Conservation (phyloP, 2,888 invertebrate genomes). For the Chymomyza caudatula region DNA sequence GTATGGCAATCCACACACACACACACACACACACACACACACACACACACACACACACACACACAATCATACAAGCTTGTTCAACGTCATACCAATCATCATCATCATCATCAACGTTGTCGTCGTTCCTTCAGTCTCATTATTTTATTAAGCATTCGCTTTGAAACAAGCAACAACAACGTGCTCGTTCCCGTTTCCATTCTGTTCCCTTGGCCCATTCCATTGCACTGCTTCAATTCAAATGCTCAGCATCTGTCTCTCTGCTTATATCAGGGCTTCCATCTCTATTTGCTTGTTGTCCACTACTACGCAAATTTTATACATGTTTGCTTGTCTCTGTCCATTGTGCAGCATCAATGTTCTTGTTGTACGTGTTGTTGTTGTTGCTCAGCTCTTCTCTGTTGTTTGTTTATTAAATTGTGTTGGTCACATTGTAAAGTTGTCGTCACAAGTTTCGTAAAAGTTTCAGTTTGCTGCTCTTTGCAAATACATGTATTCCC, state of each 20-base stretch:
- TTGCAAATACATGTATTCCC: conserved; percentile 24
- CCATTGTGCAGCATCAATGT: conserved; percentile 12
- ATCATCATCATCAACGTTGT: conserved; percentile 7
- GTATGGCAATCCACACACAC: conserved; percentile 22
- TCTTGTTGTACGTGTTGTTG: conserved; percentile 1
- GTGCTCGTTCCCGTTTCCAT: conserved; percentile 8
- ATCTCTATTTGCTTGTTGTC: conserved; percentile 51
- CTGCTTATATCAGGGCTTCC: background rate
- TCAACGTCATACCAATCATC: conserved; percentile 8
- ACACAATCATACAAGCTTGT: conserved; percentile 36
- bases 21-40: conserved; percentile 17
- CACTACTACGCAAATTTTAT: conserved; percentile 68
- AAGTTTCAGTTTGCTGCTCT: conserved; percentile 34
- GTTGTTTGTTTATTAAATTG: conserved; percentile 20
- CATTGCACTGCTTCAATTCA: conserved; percentile 45
- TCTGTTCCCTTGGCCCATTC: conserved; percentile 19
- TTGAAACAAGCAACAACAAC: conserved; percentile 19
- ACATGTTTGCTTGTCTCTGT: conserved; percentile 38
- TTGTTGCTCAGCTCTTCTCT: conserved; percentile 4
- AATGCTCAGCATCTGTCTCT: conserved; percentile 16
- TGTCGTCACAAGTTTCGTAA: conserved; percentile 50
- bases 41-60: conserved; percentile 33
- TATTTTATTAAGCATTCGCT: conserved; percentile 73
- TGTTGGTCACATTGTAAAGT: conserved; percentile 57
- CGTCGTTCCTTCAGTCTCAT: conserved; percentile 73